Evolutionary conservation across 2,888 invertebrate species (phyloP).

Genomic region (Electrophaes corylata): DNA sequence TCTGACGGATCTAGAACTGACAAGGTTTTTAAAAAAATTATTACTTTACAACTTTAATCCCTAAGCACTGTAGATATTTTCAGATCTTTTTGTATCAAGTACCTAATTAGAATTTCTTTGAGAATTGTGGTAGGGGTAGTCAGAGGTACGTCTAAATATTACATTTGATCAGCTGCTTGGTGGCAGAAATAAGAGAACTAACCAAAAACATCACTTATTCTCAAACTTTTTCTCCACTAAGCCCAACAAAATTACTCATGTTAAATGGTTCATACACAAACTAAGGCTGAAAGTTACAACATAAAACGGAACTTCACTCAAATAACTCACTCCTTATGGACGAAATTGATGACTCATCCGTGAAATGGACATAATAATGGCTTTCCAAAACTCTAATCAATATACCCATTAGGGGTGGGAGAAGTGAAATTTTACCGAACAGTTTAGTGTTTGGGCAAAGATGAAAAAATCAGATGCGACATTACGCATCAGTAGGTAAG

Average conservation of each 20-base stretch:
- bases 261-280: slow-evolving; percentile 41
- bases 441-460: slow-evolving; percentile 17
- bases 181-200: no score
- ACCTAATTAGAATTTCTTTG: no score
- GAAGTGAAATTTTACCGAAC: slow-evolving; percentile 29
- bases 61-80: no score
- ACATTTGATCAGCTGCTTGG: no score
- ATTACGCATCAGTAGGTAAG: no score
- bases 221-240: slow-evolving; percentile 26
- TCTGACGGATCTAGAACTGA: no score
- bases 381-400: slow-evolving; percentile 42
- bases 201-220: slow-evolving; percentile 31
- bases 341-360: slow-evolving; percentile 40
- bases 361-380: slow-evolving; percentile 44
- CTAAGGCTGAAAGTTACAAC: slow-evolving; percentile 40
- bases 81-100: no score
- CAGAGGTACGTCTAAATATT: no score
- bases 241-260: slow-evolving; percentile 37
- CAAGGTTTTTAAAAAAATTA: no score
- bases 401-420: slow-evolving; percentile 34
- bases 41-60: no score
- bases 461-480: slow-evolving; percentile 9
- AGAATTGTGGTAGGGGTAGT: no score
- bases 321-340: slow-evolving; percentile 42
- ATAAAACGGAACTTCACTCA: slow-evolving; percentile 37